These are phyloP conservation scores for Lepilemur septentrionalis DNA, from an alignment of 2,797 vertebrate genomes.

Conservation along the genomic window DNA sequence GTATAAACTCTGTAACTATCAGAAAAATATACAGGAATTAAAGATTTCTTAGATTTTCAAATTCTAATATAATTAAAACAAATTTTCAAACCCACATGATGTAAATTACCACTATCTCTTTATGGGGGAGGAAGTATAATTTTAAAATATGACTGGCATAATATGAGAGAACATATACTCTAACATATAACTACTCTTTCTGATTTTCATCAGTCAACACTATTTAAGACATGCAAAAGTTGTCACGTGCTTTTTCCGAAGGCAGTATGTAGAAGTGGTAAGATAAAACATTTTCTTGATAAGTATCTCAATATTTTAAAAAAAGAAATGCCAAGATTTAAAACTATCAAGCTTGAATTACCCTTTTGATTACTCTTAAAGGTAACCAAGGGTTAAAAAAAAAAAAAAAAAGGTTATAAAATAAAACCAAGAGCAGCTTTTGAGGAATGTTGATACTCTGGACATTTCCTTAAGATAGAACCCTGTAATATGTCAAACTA, in stretches of 20 bases:
- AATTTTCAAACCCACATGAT: background rate
- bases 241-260: background rate
- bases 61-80: background rate
- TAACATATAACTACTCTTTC: background rate
- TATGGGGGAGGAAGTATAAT: background rate
- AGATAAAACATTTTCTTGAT: background rate
- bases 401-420: background rate
- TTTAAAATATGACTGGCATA: background rate
- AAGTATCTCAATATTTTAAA: background rate
- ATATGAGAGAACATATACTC: background rate
- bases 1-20: background rate
- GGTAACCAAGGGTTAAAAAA: background rate
- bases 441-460: background rate
- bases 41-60: constrained; percentile 4
- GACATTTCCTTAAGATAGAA: background rate
- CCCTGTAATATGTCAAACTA: background rate
- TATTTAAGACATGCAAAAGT: background rate
- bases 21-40: background rate
- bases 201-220: background rate
- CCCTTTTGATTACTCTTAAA: background rate
- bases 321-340: background rate
- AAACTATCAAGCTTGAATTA: background rate
- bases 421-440: constrained; percentile 4
- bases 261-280: background rate
- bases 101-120: background rate